Evolutionary conservation across 1,140 invertebrate genomes (phyloP).

Genomic region (Chironomus tepperi): DNA sequence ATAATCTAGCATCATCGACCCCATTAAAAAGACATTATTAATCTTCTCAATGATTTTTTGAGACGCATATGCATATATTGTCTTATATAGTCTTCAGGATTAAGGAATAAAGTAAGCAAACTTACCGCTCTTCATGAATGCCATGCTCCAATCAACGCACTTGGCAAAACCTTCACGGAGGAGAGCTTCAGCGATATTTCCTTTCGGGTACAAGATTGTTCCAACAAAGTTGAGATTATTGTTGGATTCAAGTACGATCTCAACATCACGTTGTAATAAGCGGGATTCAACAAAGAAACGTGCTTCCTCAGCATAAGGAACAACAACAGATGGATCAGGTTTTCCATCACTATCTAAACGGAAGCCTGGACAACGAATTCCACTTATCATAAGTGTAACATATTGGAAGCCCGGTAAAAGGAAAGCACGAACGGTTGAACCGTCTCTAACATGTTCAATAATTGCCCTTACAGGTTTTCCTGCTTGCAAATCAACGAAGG

Average conservation of each 20-base stretch:
- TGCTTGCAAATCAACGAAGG: constrained; percentile 70
- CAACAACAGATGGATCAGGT: constrained; percentile 46
- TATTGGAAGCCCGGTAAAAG: constrained; percentile 77
- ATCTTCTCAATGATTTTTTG: constrained; percentile 14
- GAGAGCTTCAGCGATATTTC: constrained; percentile 92
- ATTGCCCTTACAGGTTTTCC: constrained; percentile 76
- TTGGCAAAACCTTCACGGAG: constrained; percentile 86
- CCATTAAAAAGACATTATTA: not conserved
- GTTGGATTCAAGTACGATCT: constrained; percentile 83
- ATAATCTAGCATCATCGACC: constrained; percentile 28
- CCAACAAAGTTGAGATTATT: constrained; percentile 92
- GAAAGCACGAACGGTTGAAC: constrained; percentile 85
- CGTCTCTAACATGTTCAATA: constrained; percentile 93
- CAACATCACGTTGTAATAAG: constrained; percentile 86
- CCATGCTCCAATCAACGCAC: constrained; percentile 97
- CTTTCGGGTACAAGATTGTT: constrained; percentile 82
- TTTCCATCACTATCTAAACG: constrained; percentile 60
- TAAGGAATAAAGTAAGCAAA: no score
- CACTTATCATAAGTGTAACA: constrained; percentile 89
- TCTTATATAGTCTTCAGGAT: no score
- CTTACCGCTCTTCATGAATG: constrained; percentile 64
- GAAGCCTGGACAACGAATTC: constrained; percentile 75
- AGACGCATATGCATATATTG: no score
- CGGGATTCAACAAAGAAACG: constrained; percentile 86
- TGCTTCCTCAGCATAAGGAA: constrained; percentile 43